Conservation (phyloP, 2,113 vertebrate species). For the Oncorhynchus kisutch region DNA sequence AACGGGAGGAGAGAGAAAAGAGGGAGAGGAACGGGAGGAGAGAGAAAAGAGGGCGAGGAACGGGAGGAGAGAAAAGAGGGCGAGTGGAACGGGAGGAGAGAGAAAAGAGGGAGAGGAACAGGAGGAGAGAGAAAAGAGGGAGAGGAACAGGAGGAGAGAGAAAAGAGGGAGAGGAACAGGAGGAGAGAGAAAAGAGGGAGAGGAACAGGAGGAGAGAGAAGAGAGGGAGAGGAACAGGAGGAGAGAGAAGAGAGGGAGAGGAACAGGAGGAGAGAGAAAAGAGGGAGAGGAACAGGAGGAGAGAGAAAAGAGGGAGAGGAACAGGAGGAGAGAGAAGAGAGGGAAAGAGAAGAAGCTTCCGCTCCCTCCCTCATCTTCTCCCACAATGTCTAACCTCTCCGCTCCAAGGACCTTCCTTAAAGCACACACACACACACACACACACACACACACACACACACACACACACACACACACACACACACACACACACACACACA, state of each 20-base stretch:
- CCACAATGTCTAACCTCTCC: constrained; percentile 19
- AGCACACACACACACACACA: background rate
- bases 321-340: background rate
- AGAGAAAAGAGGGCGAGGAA: no score
- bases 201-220: no score
- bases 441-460: background rate
- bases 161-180: no score
- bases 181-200: no score
- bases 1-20: constrained; percentile 13
- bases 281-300: background rate
- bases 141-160: no score
- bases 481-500: background rate
- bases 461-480: background rate
- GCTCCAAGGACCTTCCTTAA: background rate
- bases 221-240: no score
- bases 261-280: no score
- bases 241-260: no score
- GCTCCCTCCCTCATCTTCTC: constrained; percentile 56
- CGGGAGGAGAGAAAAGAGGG: no score
- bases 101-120: no score
- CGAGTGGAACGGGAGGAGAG: no score
- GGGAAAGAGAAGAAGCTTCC: constrained; percentile 38
- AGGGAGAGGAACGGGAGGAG: constrained; percentile 1
- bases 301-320: background rate
- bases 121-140: no score